Base-by-base conservation (phyloP, 2,113 vertebrate species). In the Dermatemys mawii region DNA sequence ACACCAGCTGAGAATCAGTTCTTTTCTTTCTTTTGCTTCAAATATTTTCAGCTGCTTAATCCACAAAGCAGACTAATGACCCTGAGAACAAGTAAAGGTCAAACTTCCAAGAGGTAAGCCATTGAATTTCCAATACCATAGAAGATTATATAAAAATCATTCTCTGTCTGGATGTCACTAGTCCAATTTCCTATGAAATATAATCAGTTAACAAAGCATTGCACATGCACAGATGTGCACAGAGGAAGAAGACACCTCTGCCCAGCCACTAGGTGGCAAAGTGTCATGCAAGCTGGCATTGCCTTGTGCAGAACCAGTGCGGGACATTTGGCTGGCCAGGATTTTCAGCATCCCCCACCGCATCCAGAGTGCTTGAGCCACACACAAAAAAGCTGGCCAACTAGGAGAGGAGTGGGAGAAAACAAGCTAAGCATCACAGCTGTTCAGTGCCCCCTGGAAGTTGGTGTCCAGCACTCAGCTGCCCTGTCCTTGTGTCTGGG, bases 21-120 rank as follows among this genome's bases (percentile, higher is more conserved):
- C n/a, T 5, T 0, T 0, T 76, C 19, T 11, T 81, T 78, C 81
- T 81, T 55, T 2, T 78, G 8, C 38, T 50, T 46, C 50, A 55
- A 78, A 55, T 1, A 0, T 82, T 82, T 85, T 54, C 29, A 75
- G 9, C 6, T 63, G 35, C 81, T 82, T 70, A 44, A 84, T n/a
- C 50, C 67, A 57, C 21, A 3, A 49, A 55, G 32, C 27, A 51
- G 17, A 79, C 78, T 48, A 63, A 79, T 0, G 0, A 86, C 11
- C 16, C 35, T 9, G 2, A 22, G 73, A 44, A 26, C 22, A 26
- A 26, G 38, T 44, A 24, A 46, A 13, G 73, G 12, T 44, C 73
- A 46, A 29, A 27, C 41, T 11, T 44, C 41, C 41, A 76, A 8
- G 48, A 79, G 17, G 17, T 32, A 22, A 24, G 16, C 11, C 44